Base-by-base conservation (phyloP, 2,113 vertebrate species). In the Hemicordylus capensis region DNA sequence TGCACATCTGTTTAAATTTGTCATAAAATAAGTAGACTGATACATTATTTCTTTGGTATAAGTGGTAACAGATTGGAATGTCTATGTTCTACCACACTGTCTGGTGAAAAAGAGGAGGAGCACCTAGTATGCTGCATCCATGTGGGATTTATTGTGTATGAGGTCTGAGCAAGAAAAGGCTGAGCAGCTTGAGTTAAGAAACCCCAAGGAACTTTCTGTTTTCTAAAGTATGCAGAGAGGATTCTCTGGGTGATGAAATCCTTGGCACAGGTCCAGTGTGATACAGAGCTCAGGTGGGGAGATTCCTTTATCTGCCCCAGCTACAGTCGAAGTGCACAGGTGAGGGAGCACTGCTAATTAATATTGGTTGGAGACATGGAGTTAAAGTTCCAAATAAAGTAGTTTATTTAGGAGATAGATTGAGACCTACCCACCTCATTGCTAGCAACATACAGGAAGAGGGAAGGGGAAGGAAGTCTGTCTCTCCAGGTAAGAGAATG, bases 1-100 rank as follows among this genome's bases (percentile, higher is more conserved):
- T 12, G 37, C 85, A 88, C 0, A 82, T 88, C 87, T 92, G 86
- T 80, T 67, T 81, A 81, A 70, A 54, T 67, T 37, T 39, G 46
- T 51, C 69, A 39, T 46, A 44, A 79, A 73, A 80, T 69, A 67
- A n/a, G 14, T 42, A 54, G 24, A 82, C 37, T 82, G 56, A 70
- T 85, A 34, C 56, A 46, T 37, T 75, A 70, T 78, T 63, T 73
- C 7, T 48, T 61, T 24, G 4, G 14, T 63, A 2, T 61, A 67
- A 48, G 22, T 63, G 54, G 7, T 24, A 80, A 34, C 51, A 73
- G 26, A 80, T 37, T 72, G 37, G 1, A 48, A 6, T 80, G 58
- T 20, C 19, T 67, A 26, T 24, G 80, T 37, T 39, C 37, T 20
- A 86, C 48, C 31, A 4, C 1, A 24, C 2, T 31, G 19, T 37